A percentile compares a stretch with the other conserved stretches of the same genome.
Conservation (phyloP, 2,113 vertebrate genomes). For the Narcine bancroftii region DNA sequence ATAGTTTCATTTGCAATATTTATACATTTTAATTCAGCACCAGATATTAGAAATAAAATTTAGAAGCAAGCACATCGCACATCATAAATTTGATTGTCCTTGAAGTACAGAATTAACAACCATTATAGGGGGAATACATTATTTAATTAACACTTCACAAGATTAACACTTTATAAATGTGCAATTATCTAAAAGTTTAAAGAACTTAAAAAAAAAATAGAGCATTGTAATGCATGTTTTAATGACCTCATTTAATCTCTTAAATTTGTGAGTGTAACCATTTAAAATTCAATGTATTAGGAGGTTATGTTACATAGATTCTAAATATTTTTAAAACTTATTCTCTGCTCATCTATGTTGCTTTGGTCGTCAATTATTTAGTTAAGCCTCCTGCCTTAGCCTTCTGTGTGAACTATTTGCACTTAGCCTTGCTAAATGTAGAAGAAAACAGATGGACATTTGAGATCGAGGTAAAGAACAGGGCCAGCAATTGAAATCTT, state of each 20-base stretch:
- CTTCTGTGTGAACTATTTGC: background rate
- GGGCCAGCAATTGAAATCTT: background rate
- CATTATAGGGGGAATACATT: background rate
- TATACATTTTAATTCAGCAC: background rate
- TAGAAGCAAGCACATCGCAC: background rate
- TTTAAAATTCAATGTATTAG: background rate
- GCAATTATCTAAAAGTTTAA: slow-evolving; percentile 20
- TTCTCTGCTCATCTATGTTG: background rate
- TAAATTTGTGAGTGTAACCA: slow-evolving; percentile 9
- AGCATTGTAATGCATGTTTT: slow-evolving; percentile 3
- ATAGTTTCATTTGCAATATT: background rate
- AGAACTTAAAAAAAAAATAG: slow-evolving; percentile 22
- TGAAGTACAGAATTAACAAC: slow-evolving; percentile 25
- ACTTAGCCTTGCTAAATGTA: background rate
- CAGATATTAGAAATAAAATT: background rate
- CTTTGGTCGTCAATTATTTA: background rate
- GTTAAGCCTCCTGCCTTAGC: background rate
- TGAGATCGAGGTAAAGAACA: background rate
- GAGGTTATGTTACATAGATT: background rate
- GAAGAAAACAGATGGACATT: too few species aligned
- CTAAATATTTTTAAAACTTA: background rate
- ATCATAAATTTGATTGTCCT: background rate
- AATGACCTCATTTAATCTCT: slow-evolving; percentile 13
- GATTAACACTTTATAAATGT: slow-evolving; percentile 28
- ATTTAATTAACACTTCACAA: slow-evolving; percentile 33